A percentile compares a stretch with the other conserved stretches of the same genome.
Evolutionary conservation across 2,888 invertebrate species (phyloP).

Genomic region (Dione vanillae): DNA sequence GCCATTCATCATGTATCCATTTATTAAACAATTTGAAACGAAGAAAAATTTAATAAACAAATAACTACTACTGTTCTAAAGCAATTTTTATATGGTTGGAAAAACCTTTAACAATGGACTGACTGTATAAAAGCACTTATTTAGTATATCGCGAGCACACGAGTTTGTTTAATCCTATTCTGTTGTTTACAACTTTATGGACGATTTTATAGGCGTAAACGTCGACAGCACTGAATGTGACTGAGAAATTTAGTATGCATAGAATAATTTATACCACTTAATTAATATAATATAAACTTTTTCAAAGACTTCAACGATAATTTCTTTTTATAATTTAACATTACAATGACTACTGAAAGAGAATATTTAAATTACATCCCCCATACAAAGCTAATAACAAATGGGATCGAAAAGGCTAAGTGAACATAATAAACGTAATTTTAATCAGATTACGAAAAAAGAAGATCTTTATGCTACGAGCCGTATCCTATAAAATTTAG

Average conservation of each 20-base stretch:
- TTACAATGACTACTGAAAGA: background rate
- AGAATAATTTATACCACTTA: background rate
- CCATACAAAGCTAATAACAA: background rate
- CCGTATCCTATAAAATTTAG: background rate
- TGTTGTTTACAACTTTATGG: constrained; percentile 28
- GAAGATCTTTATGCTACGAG: background rate
- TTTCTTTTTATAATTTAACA: background rate
- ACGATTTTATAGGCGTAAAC: background rate
- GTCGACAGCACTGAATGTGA: background rate
- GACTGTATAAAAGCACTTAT: constrained; percentile 28
- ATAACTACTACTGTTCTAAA: no score
- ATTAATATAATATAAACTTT: background rate
- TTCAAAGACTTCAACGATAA: background rate
- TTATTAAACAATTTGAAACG: no score
- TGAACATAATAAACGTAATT: background rate
- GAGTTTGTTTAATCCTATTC: constrained; percentile 28
- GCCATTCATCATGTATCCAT: background rate
- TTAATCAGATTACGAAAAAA: background rate
- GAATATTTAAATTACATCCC: background rate
- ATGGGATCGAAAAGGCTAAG: background rate
- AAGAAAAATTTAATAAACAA: no score
- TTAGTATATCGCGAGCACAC: constrained; percentile 28
- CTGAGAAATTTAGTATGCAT: constrained; percentile 6
- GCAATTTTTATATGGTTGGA: background rate
- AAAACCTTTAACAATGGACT: constrained; percentile 28